Conservation (phyloP, 2,113 vertebrate species). For the Synchiropus splendidus region DNA sequence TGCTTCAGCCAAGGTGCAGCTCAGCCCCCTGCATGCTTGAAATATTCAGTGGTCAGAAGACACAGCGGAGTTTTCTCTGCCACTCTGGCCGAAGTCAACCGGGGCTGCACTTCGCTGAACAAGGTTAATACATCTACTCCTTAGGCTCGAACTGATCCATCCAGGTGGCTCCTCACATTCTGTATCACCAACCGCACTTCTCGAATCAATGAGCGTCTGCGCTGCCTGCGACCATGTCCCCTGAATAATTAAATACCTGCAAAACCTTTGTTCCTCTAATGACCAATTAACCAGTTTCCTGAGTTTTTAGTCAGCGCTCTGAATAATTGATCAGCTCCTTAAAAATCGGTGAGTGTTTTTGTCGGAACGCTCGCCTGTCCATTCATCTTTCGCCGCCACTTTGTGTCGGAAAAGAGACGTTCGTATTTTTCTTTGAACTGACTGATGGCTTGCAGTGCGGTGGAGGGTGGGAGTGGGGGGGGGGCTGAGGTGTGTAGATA, state of each 20-base stretch:
- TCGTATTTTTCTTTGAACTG: conserved; percentile 49
- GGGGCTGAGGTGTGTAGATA: conserved; percentile 5
- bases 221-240: conserved; percentile 33
- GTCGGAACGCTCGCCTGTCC: conserved; percentile 19
- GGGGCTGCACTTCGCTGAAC: too few relatives aligned
- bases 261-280: conserved; percentile 66
- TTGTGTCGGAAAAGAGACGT: conserved; percentile 33
- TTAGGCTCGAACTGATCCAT: conserved; percentile 34
- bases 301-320: conserved; percentile 50
- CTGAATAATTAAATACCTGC: conserved; percentile 61
- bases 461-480: conserved; percentile 18
- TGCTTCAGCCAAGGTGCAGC: too few relatives aligned
- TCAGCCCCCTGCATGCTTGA: too few relatives aligned
- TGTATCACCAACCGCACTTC: conserved; percentile 25
- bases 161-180: conserved; percentile 15
- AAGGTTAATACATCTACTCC: too few relatives aligned
- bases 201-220: conserved; percentile 43
- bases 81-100: too few relatives aligned
- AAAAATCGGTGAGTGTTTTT: conserved; percentile 47
- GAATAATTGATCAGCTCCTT: conserved; percentile 65
- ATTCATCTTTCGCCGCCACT: conserved; percentile 52
- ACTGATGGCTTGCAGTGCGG: too few relatives aligned
- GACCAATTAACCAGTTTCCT: conserved; percentile 65
- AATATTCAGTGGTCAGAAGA: too few relatives aligned
- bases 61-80: too few relatives aligned